Evolutionary conservation across 2,113 vertebrate species (phyloP), one percentile per base, ranked within the genome.

Genomic region (Diphyllodes magnificus): DNA sequence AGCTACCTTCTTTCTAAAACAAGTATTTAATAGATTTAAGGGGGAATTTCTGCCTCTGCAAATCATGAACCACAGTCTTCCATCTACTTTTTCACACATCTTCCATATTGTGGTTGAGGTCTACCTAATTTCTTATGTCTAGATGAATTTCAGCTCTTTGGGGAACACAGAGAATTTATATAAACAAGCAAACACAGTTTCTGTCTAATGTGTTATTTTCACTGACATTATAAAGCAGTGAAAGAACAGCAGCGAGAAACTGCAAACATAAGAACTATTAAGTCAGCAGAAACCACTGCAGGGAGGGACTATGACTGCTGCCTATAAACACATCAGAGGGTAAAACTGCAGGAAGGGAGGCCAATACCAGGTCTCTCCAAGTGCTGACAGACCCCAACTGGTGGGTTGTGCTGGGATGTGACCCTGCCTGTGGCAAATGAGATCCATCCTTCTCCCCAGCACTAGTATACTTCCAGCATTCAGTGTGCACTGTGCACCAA

Each of bases 281-380:
- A 82, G 39, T 77, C 93, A 93, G 50, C n/a, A 93, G 82, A 93
- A 93, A 90, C 80, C n/a, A 31, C n/a, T 77, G 63, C 66, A 65
- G 49, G 87, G 66, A 64, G 45, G 16, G 39, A 15, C 39, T 72
- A 2, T 50, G n/a, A 13, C 30, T 95, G 59, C 68, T 86, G 50
- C 40, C 49, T 60, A 33, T 54, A 50, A 92, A 80, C 63, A 79
- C 21, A 59, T 49, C 71, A 86, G 63, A 80, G 25, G 10, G 21
- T 72, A 79, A 79, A 90, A 40, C 63, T 77, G 50, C 42, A 83
- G 66, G 31, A 85, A 93, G 19, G 49, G 57, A 85, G 30, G 71
- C 15, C 49, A 77, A 15, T 40, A 89, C 35, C 68, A 82, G n/a
- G 28, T 72, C 51, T 79, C n/a, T 80, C 35, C 54, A 79, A 77